phyloP scores from a whole-genome alignment of 2,888 invertebrate genomes.

The Lithosia quadra region DNA sequence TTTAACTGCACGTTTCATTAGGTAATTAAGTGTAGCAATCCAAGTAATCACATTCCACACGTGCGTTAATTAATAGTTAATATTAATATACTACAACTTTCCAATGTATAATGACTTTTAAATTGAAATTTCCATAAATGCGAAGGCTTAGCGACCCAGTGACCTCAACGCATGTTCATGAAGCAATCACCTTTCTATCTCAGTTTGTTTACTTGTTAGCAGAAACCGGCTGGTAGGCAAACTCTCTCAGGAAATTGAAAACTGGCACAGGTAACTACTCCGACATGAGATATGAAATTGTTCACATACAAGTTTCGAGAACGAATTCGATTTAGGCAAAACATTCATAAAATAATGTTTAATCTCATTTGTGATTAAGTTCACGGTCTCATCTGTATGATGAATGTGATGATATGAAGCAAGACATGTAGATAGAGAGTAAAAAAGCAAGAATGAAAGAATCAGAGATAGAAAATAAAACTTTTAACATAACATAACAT shows the following conservation, averaged over 20 bases:
- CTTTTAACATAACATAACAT: no score
- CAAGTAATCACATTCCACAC: conserved; percentile 16
- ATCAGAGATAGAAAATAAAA: no score
- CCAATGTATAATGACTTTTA: conserved; percentile 38
- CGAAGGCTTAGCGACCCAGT: conserved; percentile 62
- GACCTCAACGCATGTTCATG: conserved; percentile 53
- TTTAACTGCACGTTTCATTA: conserved; percentile 1
- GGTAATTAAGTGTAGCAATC: not conserved
- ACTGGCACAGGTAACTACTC: conserved; percentile 31
- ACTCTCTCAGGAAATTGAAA: conserved; percentile 60
- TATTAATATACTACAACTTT: conserved; percentile 40
- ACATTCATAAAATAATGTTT: not conserved
- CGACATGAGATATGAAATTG: conserved; percentile 39
- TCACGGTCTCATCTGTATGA: no score
- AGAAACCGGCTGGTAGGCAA: conserved; percentile 58
- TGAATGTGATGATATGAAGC: no score
- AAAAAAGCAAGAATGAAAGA: no score
- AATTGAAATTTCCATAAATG: conserved; percentile 53
- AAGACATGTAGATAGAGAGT: no score
- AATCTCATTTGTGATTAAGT: not conserved
- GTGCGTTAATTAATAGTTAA: conserved; percentile 30
- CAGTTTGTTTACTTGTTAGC: conserved; percentile 67
- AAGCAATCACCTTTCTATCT: conserved; percentile 60
- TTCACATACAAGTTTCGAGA: conserved; percentile 20
- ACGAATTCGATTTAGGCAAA: not conserved